These are phyloP conservation scores for Psilanteris sp. DNA, from an alignment of 1,140 invertebrate species.

Conservation along the genomic window DNA sequence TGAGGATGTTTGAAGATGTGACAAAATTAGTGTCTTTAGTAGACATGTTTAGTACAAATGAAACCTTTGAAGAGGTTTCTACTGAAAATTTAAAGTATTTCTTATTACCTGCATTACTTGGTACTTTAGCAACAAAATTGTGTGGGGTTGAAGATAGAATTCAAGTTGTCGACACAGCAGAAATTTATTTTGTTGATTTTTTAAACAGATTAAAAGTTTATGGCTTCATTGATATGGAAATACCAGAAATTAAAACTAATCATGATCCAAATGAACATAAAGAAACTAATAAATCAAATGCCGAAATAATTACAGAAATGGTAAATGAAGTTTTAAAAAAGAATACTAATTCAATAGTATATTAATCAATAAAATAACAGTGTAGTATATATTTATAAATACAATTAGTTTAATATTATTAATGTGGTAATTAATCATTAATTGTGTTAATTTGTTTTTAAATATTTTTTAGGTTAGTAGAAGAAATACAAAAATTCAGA, in stretches of 20 bases:
- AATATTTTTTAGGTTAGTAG: conserved; percentile 75
- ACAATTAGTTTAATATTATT: too few relatives aligned
- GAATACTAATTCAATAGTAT: too few relatives aligned
- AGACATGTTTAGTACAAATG: conserved; percentile 93
- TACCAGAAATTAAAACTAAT: conserved; percentile 75
- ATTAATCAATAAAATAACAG: too few relatives aligned
- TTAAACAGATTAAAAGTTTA: conserved; percentile 89
- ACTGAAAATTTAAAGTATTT: conserved; percentile 92
- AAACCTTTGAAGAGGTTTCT: conserved; percentile 91
- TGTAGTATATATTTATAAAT: too few relatives aligned
- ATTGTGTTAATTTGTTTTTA: too few relatives aligned
- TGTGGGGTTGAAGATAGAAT: conserved; percentile 82
- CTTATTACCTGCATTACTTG: conserved; percentile 90
- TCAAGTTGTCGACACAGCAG: conserved; percentile 86
- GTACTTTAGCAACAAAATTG: conserved; percentile 86
- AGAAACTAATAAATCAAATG: conserved; percentile 62
- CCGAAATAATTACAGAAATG: conserved; percentile 72
- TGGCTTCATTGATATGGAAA: conserved; percentile 84
- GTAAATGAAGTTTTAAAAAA: conserved; percentile 48
- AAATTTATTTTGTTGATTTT: conserved; percentile 93
- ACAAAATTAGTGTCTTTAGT: conserved; percentile 88
- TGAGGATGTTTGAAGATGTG: conserved; percentile 87
- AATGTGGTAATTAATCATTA: too few relatives aligned
- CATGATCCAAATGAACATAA: conserved; percentile 32
- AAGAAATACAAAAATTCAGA: conserved; percentile 87